Percentiles rank a stretch among this genome's conserved stretches.
Conservation (phyloP, 2,888 invertebrate genomes). For the Epistrophe grossulariae region DNA sequence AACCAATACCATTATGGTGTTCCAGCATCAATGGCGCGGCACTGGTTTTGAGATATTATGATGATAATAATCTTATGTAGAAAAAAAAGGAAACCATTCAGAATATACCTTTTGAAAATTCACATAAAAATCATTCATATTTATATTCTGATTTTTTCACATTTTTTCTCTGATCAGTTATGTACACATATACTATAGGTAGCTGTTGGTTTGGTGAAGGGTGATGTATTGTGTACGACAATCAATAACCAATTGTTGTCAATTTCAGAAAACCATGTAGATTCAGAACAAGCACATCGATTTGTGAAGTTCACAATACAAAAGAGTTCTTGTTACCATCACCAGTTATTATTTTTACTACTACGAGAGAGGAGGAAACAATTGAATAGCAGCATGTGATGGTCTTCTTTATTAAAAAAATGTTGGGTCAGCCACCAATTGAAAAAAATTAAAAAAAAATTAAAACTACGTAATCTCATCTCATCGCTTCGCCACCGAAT, state of each 20-base stretch:
- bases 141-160: conserved; percentile 22
- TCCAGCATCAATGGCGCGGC: neutral
- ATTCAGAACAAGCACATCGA: conserved; percentile 39
- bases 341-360: neutral
- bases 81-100: conserved; percentile 10
- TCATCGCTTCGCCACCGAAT: neutral
- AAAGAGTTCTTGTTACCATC: conserved; percentile 43
- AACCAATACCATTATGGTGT: neutral
- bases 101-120: conserved; percentile 19
- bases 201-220: neutral
- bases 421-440: neutral
- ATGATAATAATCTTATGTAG: conserved; percentile 42
- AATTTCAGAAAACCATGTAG: conserved; percentile 44
- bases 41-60: conserved; percentile 23
- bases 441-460: conserved; percentile 1
- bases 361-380: neutral
- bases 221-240: conserved; percentile 33
- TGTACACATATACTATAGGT: neutral
- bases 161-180: conserved; percentile 7
- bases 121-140: conserved; percentile 55
- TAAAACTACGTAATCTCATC: conserved; percentile 47
- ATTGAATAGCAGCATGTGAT: conserved; percentile 22
- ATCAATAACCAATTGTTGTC: conserved; percentile 71
- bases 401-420: conserved; percentile 4
- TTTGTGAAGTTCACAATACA: conserved; percentile 33